phyloP scores from a whole-genome alignment of 2,113 vertebrate species.

The Saguinus imperator region DNA sequence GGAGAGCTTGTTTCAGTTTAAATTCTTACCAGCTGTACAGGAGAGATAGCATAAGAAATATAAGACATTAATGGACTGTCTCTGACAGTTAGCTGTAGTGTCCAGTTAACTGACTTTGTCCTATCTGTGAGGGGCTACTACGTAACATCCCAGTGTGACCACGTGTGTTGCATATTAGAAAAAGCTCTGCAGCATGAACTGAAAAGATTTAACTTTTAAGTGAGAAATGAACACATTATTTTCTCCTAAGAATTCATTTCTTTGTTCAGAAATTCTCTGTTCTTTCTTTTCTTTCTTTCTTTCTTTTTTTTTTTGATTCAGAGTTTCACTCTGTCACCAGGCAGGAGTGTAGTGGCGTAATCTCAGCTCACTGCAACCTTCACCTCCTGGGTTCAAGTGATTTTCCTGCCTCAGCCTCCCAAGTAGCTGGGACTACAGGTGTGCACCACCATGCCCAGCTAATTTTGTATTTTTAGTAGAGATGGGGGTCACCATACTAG shows the following conservation, averaged over 20 bases:
- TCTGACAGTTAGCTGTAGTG: constrained; percentile 7
- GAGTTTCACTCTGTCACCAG: no score
- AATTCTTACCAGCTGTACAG: background rate
- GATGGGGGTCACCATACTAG: no score
- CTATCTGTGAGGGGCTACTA: background rate
- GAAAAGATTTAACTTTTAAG: background rate
- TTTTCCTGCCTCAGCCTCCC: no score
- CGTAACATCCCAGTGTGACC: background rate
- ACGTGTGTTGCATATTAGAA: background rate
- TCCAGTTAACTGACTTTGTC: background rate
- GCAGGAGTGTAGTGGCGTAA: no score
- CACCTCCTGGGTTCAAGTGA: no score
- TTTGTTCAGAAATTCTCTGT: background rate
- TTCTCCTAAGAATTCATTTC: constrained; percentile 16
- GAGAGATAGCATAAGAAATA: background rate
- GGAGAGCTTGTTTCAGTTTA: constrained; percentile 42
- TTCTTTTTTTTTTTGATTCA: no score
- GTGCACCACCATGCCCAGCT: no score
- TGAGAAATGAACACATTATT: background rate
- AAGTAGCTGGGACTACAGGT: no score
- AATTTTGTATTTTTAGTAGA: no score
- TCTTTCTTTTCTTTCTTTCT: background rate
- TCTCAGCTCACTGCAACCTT: no score
- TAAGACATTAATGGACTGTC: background rate
- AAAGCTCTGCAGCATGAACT: constrained; percentile 4